Evolutionary conservation across 2,888 invertebrate genomes (phyloP), one percentile per base, ranked within the genome.

Genomic region (Creontiades dilutus): DNA sequence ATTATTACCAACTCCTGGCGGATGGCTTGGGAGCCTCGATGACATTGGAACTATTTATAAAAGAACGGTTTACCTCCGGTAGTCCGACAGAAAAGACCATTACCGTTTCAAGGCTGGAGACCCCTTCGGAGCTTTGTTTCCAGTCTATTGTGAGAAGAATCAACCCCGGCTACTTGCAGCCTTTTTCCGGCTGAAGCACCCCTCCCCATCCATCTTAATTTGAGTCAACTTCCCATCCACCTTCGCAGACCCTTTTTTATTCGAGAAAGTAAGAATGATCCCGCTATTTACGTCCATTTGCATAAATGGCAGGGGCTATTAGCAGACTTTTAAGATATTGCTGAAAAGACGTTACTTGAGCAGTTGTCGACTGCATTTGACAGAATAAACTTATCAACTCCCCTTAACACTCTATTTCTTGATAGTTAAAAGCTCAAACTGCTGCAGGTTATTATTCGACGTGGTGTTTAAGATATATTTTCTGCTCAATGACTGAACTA

Each of bases 21-120:
- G 82, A 82, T 82, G 82, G 27, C 82, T 52, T 52, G 48, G 48
- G 52, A 52, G 23, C 68, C 82, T 23, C 52, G 27, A 52, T 82
- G 82, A 82, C 82, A 82, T 82, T 82, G 82, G 52, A 52, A 82
- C 82, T 82, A 82, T 82, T 52, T 82, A 82, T 82, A 82, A 82
- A 82, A 82, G 82, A 82, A 82, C 82, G 82, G 82, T 82, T 82
- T 82, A 82, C 82, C 55, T 82, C n/a, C 23, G 23, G 82, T 52
- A 52, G 61, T 14, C 61, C 85, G 75, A 86, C 75, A 75, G 86
- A 86, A 86, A 75, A 86, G 86, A 47, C 86, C 86, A 86, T 86
- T 86, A 75, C 86, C 48, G 75, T 75, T 28, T 68, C 86, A 75
- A 82, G 52, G 48, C 75, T 47, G 80, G 19, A 47, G n/a, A n/a